phyloP scores from a whole-genome alignment of 2,888 invertebrate species.

The Chaetoderma sp. region DNA sequence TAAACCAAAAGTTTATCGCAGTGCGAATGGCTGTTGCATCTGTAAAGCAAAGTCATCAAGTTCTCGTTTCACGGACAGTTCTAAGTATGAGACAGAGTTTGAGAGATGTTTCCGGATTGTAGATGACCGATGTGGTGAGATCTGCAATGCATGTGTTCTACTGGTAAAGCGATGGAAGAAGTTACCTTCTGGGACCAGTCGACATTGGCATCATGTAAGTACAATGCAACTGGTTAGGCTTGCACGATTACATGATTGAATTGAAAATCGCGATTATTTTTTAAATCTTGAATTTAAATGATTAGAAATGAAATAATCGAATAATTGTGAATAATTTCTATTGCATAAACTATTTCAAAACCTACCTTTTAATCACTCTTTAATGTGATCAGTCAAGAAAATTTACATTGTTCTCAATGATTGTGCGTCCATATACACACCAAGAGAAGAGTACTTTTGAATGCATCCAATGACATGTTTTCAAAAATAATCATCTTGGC shows the following conservation, averaged over 20 bases:
- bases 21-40: conserved; percentile 84
- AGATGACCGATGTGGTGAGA: conserved; percentile 82
- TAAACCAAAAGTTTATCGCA: conserved; percentile 83
- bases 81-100: conserved; percentile 85
- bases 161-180: conserved; percentile 81
- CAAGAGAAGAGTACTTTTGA: no score
- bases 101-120: conserved; percentile 80
- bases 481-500: no score
- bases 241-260: no score
- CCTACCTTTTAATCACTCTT: no score
- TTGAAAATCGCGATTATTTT: no score
- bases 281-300: no score
- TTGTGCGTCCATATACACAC: not conserved
- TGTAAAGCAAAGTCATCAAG: conserved; percentile 86
- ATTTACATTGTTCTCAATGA: conserved; percentile 6
- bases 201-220: conserved; percentile 66
- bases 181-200: conserved; percentile 55
- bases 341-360: no score
- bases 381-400: no score
- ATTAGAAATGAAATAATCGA: no score
- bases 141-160: conserved; percentile 88
- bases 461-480: no score
- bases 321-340: no score
- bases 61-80: conserved; percentile 86
- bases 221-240: no score